phyloP scores from a whole-genome alignment of 2,113 vertebrate species.

The Phoxinus phoxinus region DNA sequence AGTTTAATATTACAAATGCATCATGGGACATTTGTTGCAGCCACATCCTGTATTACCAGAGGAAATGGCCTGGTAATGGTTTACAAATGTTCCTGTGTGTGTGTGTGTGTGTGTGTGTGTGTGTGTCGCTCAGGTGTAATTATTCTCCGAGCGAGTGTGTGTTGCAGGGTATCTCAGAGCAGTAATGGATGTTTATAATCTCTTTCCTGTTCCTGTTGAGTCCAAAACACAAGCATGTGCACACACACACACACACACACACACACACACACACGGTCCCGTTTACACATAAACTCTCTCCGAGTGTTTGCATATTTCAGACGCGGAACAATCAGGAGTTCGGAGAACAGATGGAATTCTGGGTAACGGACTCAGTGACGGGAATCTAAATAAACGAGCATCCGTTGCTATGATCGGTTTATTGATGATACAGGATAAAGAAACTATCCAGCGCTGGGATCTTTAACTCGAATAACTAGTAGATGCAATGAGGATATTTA shows the following conservation, averaged over 20 bases:
- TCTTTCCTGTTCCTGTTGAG: constrained; percentile 53
- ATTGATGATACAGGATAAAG: background rate
- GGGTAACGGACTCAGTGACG: too few relatives aligned
- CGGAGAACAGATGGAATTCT: too few relatives aligned
- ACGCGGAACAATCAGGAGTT: too few relatives aligned
- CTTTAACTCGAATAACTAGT: background rate
- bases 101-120: background rate
- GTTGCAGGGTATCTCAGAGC: background rate
- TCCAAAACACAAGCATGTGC: background rate
- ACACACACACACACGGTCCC: background rate
- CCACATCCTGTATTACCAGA: constrained; percentile 70
- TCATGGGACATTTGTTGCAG: constrained; percentile 47
- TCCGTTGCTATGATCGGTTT: background rate
- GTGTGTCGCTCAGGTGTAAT: constrained; percentile 28
- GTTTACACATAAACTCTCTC: too few relatives aligned
- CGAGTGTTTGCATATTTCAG: too few relatives aligned
- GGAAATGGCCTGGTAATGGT: constrained; percentile 69
- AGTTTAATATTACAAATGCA: constrained; percentile 39
- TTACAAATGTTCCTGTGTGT: constrained; percentile 44
- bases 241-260: constrained; percentile 9
- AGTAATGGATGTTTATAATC: constrained; percentile 47
- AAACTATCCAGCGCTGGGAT: background rate
- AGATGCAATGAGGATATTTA: background rate
- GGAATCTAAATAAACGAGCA: background rate
- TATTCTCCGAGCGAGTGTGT: constrained; percentile 19